These are phyloP conservation scores for Apis cerana DNA, from an alignment of 1,140 invertebrate species.

Conservation along the genomic window DNA sequence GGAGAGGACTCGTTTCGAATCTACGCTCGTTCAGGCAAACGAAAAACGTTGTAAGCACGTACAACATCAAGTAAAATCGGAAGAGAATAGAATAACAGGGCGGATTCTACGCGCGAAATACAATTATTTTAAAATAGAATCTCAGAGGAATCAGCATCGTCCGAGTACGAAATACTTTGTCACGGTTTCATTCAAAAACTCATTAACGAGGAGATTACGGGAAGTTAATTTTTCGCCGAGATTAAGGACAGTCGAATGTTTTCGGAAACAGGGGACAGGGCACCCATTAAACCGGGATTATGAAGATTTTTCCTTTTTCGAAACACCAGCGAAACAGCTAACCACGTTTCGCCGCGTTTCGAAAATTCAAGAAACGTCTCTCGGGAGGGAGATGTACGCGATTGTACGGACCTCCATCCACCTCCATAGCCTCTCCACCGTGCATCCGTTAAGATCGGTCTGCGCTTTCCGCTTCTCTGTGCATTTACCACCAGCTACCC, in stretches of 20 bases:
- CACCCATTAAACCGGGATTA: slow-evolving; percentile 30
- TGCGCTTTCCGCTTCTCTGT: slow-evolving; percentile 47
- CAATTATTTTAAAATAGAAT: neutral
- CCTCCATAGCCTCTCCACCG: slow-evolving; percentile 32
- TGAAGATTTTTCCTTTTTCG: neutral
- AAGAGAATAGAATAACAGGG: neutral
- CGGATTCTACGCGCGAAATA: too few relatives aligned
- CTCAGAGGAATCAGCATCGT: neutral
- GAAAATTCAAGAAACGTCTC: slow-evolving; percentile 9
- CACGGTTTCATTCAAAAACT: neutral
- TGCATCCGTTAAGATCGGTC: slow-evolving; percentile 48
- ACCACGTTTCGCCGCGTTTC: neutral
- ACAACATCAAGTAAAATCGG: neutral
- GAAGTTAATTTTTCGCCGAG: slow-evolving; percentile 28
- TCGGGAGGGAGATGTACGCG: neutral
- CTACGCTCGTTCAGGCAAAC: slow-evolving; percentile 38
- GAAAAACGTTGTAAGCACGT: slow-evolving; percentile 33
- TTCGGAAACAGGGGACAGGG: neutral
- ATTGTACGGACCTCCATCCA: slow-evolving; percentile 37
- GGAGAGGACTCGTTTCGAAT: slow-evolving; percentile 40
- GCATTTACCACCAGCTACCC: slow-evolving; percentile 45
- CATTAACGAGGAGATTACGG: slow-evolving; percentile 34
- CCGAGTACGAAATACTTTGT: neutral
- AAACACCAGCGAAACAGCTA: neutral
- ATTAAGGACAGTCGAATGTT: slow-evolving; percentile 5